Evolutionary conservation across 2,113 vertebrate genomes (phyloP).

Genomic region (Oreochromis niloticus): DNA sequence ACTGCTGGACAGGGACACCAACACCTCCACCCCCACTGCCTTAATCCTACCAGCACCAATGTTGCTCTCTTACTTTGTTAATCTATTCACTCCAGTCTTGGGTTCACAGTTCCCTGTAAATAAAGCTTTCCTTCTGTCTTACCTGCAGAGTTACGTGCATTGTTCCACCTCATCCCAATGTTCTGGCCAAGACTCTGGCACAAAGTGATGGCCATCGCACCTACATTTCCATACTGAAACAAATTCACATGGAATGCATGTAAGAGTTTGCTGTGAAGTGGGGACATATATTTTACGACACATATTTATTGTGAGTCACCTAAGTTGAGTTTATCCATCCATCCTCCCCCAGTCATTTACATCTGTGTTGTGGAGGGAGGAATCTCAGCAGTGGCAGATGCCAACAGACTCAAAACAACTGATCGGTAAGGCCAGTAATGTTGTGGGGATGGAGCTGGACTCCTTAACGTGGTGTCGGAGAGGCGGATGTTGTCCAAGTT

Average conservation of each 20-base stretch:
- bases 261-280: neutral
- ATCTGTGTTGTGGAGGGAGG: neutral
- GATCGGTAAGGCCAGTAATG: neutral
- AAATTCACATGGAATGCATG: neutral
- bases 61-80: neutral
- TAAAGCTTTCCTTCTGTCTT: neutral
- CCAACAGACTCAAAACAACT: neutral
- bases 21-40: neutral
- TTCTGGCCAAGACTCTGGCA: constrained; percentile 95
- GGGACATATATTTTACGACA: neutral
- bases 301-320: neutral
- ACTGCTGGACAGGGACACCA: neutral
- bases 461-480: neutral
- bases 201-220: constrained; percentile 85
- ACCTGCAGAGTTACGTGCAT: constrained; percentile 84
- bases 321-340: neutral
- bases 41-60: neutral
- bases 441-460: neutral
- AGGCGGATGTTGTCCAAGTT: neutral
- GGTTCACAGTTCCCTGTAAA: neutral
- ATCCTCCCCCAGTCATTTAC: neutral
- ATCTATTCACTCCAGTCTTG: neutral
- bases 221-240: constrained; percentile 84
- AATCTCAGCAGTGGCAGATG: neutral
- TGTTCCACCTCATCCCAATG: constrained; percentile 96